Evolutionary conservation across 2,888 invertebrate genomes (phyloP), one percentile per base, ranked within the genome.

Genomic region (Harpagoxenus sublaevis): DNA sequence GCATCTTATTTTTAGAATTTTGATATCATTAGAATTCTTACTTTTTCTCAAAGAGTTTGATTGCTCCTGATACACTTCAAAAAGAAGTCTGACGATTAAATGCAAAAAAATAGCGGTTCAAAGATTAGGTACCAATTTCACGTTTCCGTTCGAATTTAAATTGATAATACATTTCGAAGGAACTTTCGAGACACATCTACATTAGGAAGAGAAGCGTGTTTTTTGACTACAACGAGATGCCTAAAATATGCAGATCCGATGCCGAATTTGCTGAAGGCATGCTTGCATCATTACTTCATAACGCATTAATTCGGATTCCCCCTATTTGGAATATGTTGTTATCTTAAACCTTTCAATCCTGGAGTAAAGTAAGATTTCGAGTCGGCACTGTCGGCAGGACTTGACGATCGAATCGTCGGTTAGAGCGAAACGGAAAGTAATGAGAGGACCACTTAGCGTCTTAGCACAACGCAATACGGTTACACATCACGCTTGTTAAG

Each of bases 401-500:
- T 53, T 77, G 65, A 68, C 55, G 70, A 18, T 57, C 23, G 48
- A 31, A 39, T 71, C 28, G 18, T 35, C 66, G 39, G 39, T 51
- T 51, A 15, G 39, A 23, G 31, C 39, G 60, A 81, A 81, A 73
- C 60, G 60, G 79, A 48, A 81, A 81, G 79, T 51, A 81, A 81
- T 62, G 79, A 81, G 79, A 39, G 48, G 39, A 39, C 73, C 79
- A 81, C 60, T 81, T 73, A 73, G 79, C 48, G 45, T 35, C 60
- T 81, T 73, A 73, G 79, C 48, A 57, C 45, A 35, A 39, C 45
- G 79, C 71, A 12, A 71, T 39, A 48, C 60, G 79, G 35, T 79
- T 75, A 75, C 81, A 70, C 70, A 84, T 70, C 62, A 70, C 71
- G 63, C 71, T 84, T 79, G 70, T 84, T 79, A 84, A 79, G 84